Evolutionary conservation across 2,888 invertebrate species (phyloP).

Genomic region (Ophion slaviceki): DNA sequence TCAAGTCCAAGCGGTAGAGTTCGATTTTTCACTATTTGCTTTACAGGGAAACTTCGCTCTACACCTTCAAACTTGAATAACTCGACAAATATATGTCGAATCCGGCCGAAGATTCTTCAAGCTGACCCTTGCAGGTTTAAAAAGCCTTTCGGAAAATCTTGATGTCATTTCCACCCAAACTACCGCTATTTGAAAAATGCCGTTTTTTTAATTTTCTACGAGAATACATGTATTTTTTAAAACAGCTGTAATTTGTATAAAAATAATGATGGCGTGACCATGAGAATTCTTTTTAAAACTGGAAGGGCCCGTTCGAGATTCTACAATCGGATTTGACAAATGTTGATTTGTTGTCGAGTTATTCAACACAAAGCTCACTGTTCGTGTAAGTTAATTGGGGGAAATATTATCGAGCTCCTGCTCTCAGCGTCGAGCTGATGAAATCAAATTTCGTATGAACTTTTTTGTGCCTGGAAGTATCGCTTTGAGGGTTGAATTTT

Average conservation of each 20-base stretch:
- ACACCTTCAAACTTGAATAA: not conserved
- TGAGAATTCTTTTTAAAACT: too few relatives aligned
- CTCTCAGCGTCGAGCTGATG: not conserved
- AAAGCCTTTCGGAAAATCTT: too few relatives aligned
- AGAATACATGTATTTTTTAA: too few relatives aligned
- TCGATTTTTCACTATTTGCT: not conserved
- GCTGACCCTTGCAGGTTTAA: too few relatives aligned
- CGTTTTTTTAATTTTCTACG: too few relatives aligned
- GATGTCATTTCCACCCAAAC: too few relatives aligned
- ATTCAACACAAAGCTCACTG: not conserved
- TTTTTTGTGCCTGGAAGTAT: not conserved
- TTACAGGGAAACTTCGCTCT: too few relatives aligned
- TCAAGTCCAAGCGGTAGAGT: not conserved
- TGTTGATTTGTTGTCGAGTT: not conserved
- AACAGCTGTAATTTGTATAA: too few relatives aligned
- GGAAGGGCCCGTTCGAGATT: not conserved
- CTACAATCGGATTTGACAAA: not conserved
- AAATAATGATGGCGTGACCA: too few relatives aligned
- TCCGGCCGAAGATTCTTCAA: too few relatives aligned
- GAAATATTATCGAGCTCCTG: not conserved
- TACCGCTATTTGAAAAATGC: too few relatives aligned
- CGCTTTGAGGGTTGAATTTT: not conserved
- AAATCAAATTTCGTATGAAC: not conserved
- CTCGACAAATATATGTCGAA: not conserved
- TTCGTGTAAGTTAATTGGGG: not conserved